Evolutionary conservation across 1,140 invertebrate species (phyloP).

Genomic region (Sogatella furcifera): DNA sequence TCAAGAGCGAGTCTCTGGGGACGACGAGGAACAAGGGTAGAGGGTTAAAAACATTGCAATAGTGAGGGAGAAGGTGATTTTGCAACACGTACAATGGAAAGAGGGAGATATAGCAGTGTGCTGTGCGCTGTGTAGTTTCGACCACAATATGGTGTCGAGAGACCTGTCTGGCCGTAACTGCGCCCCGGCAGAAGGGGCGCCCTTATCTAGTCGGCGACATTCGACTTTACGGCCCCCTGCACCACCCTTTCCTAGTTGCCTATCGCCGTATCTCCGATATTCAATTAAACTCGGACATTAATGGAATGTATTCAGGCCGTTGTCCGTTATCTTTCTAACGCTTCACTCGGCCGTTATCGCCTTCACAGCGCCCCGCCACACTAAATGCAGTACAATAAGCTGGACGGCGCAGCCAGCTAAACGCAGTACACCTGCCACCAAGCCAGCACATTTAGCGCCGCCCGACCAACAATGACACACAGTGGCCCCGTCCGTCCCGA

Average conservation of each 20-base stretch:
- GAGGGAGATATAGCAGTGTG: not conserved
- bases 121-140: not conserved
- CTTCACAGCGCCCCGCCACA: no score
- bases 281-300: constrained; percentile 2
- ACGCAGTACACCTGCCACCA: no score
- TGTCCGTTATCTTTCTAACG: constrained; percentile 1
- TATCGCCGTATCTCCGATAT: constrained; percentile 1
- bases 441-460: no score
- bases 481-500: no score
- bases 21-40: no score
- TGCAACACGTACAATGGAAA: no score
- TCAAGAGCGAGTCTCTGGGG: no score
- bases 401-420: no score
- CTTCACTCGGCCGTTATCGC: not conserved
- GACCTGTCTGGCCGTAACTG: not conserved
- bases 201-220: not conserved
- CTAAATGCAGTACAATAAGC: no score
- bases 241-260: not conserved
- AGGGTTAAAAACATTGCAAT: no score
- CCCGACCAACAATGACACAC: no score
- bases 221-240: not conserved
- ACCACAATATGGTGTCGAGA: not conserved
- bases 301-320: not conserved
- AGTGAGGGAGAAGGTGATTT: no score
- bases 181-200: not conserved